These are phyloP conservation scores for Schrankia costaestrigalis DNA, from an alignment of 2,888 invertebrate genomes.

Conservation along the genomic window DNA sequence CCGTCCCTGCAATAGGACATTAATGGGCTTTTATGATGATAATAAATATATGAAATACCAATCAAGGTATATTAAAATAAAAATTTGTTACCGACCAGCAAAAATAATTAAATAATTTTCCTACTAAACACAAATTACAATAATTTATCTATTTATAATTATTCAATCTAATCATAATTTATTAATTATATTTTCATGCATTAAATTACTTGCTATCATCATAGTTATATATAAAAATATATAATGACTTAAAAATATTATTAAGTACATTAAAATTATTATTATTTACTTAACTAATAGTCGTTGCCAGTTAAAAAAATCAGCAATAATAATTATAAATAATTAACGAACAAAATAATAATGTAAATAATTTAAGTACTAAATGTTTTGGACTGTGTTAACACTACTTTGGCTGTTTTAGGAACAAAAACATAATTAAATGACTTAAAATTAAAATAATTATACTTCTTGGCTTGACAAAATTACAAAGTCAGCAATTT, in stretches of 20 bases:
- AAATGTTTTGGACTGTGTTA: slow-evolving; percentile 25
- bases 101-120: too few relatives aligned
- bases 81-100: too few relatives aligned
- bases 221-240: slow-evolving; percentile 1
- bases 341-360: slow-evolving; percentile 29
- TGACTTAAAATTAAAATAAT: slow-evolving; percentile 5
- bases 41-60: too few relatives aligned
- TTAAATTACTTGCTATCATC: too few relatives aligned
- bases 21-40: too few relatives aligned
- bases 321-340: slow-evolving; percentile 32
- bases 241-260: not conserved
- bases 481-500: too few relatives aligned
- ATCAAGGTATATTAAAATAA: too few relatives aligned
- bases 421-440: slow-evolving; percentile 32
- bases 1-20: too few relatives aligned
- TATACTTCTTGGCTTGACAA: not conserved
- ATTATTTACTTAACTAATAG: slow-evolving; percentile 16
- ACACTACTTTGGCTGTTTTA: slow-evolving; percentile 39
- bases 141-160: too few relatives aligned
- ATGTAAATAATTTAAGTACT: slow-evolving; percentile 22
- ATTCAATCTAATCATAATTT: too few relatives aligned
- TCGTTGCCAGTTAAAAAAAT: slow-evolving; percentile 32
- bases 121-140: too few relatives aligned
- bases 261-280: slow-evolving; percentile 20
- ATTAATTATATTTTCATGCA: too few relatives aligned